These are phyloP conservation scores for Fukomys damarensis DNA, from an alignment of 2,113 vertebrate species.

Conservation along the genomic window DNA sequence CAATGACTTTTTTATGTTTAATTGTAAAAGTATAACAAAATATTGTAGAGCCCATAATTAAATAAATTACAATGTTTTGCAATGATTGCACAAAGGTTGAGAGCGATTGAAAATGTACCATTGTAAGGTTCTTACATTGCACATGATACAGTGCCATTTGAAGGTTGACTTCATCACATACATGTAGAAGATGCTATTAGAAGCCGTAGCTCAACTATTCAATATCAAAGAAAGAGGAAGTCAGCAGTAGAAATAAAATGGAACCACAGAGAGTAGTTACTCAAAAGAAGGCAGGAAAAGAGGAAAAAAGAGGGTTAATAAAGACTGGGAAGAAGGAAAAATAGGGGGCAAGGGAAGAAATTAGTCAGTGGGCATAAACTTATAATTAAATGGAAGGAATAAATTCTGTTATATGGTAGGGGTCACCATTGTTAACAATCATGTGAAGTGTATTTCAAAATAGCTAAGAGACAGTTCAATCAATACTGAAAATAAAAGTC, in stretches of 20 bases:
- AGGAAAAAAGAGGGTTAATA: neutral
- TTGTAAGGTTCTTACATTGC: no score
- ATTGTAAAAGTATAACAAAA: neutral
- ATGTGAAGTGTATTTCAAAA: neutral
- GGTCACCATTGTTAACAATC: neutral
- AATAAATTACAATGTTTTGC: neutral
- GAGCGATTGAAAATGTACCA: neutral
- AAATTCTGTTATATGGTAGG: no score
- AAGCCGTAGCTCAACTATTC: neutral
- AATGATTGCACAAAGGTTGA: neutral
- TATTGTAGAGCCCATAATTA: neutral
- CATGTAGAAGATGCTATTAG: neutral
- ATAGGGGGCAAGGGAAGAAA: neutral
- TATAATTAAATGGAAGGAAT: no score
- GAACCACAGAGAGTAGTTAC: no score
- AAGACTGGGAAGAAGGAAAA: neutral
- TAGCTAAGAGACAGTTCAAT: neutral
- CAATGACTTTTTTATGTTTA: neutral
- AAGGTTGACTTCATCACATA: neutral
- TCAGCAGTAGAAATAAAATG: neutral
- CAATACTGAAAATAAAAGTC: neutral
- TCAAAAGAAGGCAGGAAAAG: no score
- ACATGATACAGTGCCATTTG: no score
- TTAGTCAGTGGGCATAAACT: no score
- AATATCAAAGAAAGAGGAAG: neutral